Evolutionary conservation across 1,140 invertebrate species (phyloP).

Genomic region (Doryteuthis pealeii): DNA sequence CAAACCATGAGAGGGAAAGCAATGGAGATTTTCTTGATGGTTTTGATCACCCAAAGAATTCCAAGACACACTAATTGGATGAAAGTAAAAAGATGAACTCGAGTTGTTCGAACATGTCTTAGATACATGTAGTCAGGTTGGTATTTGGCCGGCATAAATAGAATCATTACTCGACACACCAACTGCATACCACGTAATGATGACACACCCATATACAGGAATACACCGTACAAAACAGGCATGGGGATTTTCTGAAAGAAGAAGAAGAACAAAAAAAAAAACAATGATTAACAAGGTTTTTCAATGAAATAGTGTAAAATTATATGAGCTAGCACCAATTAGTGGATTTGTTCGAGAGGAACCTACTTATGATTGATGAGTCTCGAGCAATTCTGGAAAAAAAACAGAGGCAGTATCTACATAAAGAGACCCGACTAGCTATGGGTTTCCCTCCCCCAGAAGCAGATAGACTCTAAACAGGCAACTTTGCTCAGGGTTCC

Average conservation of each 20-base stretch:
- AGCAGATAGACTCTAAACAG: too few species aligned
- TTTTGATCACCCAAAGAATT: conserved; percentile 93
- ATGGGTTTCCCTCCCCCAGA: too few species aligned
- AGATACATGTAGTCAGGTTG: conserved; percentile 98
- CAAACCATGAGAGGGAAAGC: conserved; percentile 95
- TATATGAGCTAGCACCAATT: too few species aligned
- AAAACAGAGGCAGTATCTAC: too few species aligned
- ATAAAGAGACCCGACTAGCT: too few species aligned
- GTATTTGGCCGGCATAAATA: conserved; percentile 98
- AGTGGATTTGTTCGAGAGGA: too few species aligned
- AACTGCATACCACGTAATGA: conserved; percentile 94
- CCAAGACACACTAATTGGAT: conserved; percentile 92
- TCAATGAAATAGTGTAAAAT: neutral
- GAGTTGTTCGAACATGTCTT: conserved; percentile 81
- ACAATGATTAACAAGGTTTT: neutral
- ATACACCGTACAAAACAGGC: conserved; percentile 89
- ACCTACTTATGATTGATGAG: too few species aligned
- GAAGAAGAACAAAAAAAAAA: neutral
- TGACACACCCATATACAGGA: conserved; percentile 98
- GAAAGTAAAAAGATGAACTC: conserved; percentile 92
- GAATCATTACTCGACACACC: conserved; percentile 91
- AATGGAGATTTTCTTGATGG: conserved; percentile 90
- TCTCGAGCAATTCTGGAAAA: too few species aligned
- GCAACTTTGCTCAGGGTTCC: too few species aligned
- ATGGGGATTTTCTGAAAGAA: conserved; percentile 80